Base-by-base conservation (phyloP, 2,113 vertebrate genomes). In the Hydropotes inermis region DNA sequence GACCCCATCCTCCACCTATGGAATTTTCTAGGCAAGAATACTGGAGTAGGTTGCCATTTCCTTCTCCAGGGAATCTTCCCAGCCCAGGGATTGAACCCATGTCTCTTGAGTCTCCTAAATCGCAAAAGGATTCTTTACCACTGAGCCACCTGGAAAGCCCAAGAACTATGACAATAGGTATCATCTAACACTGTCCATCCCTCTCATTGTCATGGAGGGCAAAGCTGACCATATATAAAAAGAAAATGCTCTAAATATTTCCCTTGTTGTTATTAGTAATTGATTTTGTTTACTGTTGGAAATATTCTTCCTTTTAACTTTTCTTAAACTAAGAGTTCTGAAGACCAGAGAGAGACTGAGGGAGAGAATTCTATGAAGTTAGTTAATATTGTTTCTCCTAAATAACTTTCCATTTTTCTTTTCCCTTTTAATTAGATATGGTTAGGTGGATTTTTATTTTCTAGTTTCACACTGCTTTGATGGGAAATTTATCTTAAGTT, bases 401-500 rank as follows among this genome's bases (percentile, higher is more conserved):
- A 81, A 88, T 91, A 70, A 43, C 50, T 92, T 92, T 89, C 6
- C 0, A 60, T 8, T 33, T 91, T 90, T 60, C 17, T 50, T 92
- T 79, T n/a, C 61, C 7, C n/a, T 64, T 67, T 43, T 79, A 93
- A 97, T 97, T 87, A 97, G 54, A 96, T 87, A 76, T 50, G 54
- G 92, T 96, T 93, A 96, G 55, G 78, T 97, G 58, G 87, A 88
- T 91, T 86, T 93, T 98, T 97, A 97, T 97, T 98, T 97, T 97
- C 64, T 89, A 30, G 1, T 57, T 60, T 89, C 86, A 90, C 95
- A 94, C 86, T 89, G 17, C 94, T 98, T 98, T 96, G 92, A 98
- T 98, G 50, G 76, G 86, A 98, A 98, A 97, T 97, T 98, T 90
- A 76, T 95, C 94, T 90, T 91, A 87, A 98, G 87, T 97, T 97